These are phyloP conservation scores for Peribatodes rhomboidaria DNA, from an alignment of 2,888 invertebrate species.

Conservation along the genomic window DNA sequence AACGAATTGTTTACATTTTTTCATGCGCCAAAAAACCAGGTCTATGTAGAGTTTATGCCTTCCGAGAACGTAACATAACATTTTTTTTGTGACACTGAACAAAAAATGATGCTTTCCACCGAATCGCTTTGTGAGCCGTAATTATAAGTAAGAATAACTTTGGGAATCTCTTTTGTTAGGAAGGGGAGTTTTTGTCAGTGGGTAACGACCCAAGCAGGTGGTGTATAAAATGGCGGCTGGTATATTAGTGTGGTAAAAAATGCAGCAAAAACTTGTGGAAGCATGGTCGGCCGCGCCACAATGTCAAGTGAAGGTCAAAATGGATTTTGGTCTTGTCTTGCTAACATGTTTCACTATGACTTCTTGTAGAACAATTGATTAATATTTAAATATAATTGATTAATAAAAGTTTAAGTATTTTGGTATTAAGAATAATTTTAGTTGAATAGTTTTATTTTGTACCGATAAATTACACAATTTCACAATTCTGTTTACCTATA, in stretches of 20 bases:
- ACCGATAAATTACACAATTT: too few species aligned
- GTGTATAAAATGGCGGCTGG: constrained; percentile 77
- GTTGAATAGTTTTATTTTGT: too few species aligned
- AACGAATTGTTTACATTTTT: constrained; percentile 83
- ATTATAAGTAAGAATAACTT: constrained; percentile 84
- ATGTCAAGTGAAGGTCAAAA: constrained; percentile 82
- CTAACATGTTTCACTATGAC: too few species aligned
- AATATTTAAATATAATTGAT: too few species aligned
- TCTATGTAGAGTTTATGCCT: constrained; percentile 67
- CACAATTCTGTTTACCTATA: too few species aligned
- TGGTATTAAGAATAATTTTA: too few species aligned
- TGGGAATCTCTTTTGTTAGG: constrained; percentile 80
- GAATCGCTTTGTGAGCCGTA: constrained; percentile 78
- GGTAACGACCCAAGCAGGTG: constrained; percentile 85
- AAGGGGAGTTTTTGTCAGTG: constrained; percentile 81
- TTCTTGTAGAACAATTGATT: too few species aligned
- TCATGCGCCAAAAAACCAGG: constrained; percentile 65
- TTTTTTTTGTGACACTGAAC: constrained; percentile 70
- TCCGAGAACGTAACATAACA: constrained; percentile 67
- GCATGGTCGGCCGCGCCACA: constrained; percentile 60
- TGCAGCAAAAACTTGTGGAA: constrained; percentile 74
- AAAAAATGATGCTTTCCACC: constrained; percentile 74
- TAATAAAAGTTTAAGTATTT: too few species aligned
- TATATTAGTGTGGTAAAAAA: constrained; percentile 73
- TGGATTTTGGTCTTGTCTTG: not conserved